Conservation (phyloP, 2,113 vertebrate genomes). For the Xiphorhynchus elegans region DNA sequence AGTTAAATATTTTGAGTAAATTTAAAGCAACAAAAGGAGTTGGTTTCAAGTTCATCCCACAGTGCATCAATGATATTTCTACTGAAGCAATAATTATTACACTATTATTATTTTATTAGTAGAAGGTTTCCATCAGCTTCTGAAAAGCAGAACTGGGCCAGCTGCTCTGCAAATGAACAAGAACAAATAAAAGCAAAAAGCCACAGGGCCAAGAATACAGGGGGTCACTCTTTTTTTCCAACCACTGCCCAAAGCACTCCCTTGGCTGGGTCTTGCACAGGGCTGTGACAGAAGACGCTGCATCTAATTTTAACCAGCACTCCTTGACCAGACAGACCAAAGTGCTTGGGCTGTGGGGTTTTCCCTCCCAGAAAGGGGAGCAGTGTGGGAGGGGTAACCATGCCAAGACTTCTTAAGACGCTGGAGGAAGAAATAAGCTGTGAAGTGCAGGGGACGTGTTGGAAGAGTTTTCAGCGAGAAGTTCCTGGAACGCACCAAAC, state of each 20-base stretch:
- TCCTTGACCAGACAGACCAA: background rate
- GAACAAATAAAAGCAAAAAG: background rate
- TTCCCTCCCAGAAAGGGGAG: background rate
- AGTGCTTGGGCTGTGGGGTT: background rate
- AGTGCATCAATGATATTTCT: rapidly evolving
- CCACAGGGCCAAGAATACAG: background rate
- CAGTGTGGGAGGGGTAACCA: background rate
- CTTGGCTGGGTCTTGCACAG: background rate
- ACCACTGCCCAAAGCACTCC: background rate
- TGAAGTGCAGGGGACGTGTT: rapidly evolving
- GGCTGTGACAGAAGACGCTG: background rate
- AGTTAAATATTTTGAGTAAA: background rate
- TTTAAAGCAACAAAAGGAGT: background rate
- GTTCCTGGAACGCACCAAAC: background rate
- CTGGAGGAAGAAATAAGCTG: background rate
- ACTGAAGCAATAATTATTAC: background rate
- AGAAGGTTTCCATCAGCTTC: background rate
- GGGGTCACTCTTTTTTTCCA: background rate
- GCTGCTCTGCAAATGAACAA: background rate
- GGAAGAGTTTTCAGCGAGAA: background rate
- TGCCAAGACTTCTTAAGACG: background rate
- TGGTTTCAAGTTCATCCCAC: background rate
- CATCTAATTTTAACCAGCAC: background rate
- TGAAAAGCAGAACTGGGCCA: background rate
- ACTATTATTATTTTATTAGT: background rate